These are phyloP conservation scores for Flexamia atlantica DNA, from an alignment of 2,888 invertebrate species.

Conservation along the genomic window DNA sequence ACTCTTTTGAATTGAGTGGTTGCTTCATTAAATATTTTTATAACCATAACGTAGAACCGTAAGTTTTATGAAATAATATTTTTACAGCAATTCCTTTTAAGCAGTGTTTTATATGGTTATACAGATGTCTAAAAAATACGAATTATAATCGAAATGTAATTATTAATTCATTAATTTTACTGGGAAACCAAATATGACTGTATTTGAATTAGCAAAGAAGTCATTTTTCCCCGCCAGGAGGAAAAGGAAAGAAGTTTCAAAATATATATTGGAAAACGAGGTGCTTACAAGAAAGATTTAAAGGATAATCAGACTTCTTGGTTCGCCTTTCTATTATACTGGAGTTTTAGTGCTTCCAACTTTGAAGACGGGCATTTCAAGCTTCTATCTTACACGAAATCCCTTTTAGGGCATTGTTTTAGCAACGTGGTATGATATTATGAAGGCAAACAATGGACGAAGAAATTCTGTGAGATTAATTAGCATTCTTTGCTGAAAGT, in stretches of 20 bases:
- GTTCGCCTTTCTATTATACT: slow-evolving; percentile 6
- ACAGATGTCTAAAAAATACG: too few species aligned
- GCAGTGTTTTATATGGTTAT: too few species aligned
- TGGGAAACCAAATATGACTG: too few species aligned
- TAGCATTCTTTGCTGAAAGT: background rate
- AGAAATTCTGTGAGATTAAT: background rate
- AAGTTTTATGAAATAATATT: too few species aligned
- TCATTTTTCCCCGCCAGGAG: background rate
- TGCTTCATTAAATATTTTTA: too few species aligned
- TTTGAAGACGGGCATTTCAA: slow-evolving; percentile 27
- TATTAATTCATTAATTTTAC: too few species aligned
- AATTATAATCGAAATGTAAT: too few species aligned
- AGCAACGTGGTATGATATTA: background rate
- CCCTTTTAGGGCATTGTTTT: slow-evolving; percentile 31
- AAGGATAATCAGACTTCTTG: slow-evolving; percentile 11
- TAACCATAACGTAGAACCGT: too few species aligned
- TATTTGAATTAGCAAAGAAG: too few species aligned
- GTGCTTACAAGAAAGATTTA: slow-evolving; percentile 15
- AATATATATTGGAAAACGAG: background rate
- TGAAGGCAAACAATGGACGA: background rate
- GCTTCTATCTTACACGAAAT: slow-evolving; percentile 31
- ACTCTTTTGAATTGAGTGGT: too few species aligned
- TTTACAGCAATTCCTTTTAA: too few species aligned
- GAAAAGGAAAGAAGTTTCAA: slow-evolving; percentile 6
- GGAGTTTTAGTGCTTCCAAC: slow-evolving; percentile 23